Conservation (phyloP, 2,888 invertebrate genomes). For the Drosophila yooni region DNA sequence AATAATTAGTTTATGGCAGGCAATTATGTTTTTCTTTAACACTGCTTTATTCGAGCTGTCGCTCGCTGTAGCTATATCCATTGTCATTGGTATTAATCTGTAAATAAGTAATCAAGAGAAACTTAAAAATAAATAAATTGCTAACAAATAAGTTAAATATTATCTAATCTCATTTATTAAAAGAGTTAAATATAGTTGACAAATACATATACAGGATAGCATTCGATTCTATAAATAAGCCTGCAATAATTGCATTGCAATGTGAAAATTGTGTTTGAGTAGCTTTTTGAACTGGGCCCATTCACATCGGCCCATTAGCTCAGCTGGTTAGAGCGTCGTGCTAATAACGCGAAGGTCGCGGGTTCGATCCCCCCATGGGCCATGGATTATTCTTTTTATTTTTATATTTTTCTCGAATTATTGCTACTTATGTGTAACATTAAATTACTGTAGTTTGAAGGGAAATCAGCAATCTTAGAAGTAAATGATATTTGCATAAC, state of each 20-base stretch:
- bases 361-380: slow-evolving; percentile 85
- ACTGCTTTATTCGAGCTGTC: no score
- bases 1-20: no score
- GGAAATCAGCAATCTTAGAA: accelerated
- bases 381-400: slow-evolving; percentile 43
- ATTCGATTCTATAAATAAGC: neutral
- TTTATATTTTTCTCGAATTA: neutral
- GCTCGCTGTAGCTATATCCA: neutral
- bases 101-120: neutral
- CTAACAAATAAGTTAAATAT: neutral
- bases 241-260: neutral
- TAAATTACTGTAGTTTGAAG: neutral
- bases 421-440: neutral
- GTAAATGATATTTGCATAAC: neutral
- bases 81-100: neutral
- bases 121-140: neutral
- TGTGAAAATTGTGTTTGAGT: neutral
- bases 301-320: slow-evolving; percentile 84
- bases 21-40: no score
- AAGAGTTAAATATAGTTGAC: slow-evolving; percentile 6
- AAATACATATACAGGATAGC: neutral
- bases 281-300: accelerated
- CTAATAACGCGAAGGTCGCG: slow-evolving; percentile 86
- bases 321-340: slow-evolving; percentile 86
- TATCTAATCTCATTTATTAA: slow-evolving; percentile 14